These are phyloP conservation scores for Lacerta bilineata DNA, from an alignment of 2,797 vertebrate genomes.

Conservation along the genomic window DNA sequence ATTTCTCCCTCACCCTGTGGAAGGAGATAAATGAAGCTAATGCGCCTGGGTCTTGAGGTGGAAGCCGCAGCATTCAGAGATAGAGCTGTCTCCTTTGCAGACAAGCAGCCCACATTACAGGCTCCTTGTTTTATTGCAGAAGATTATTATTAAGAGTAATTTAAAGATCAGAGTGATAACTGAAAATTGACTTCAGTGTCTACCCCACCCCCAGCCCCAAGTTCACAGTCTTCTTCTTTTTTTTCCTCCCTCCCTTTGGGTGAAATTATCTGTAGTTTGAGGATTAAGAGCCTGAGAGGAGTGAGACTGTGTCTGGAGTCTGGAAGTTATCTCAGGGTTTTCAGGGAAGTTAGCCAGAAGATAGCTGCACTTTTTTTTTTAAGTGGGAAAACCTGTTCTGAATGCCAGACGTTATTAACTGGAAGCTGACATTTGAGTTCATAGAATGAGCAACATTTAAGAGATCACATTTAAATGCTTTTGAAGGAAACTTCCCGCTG, in stretches of 20 bases:
- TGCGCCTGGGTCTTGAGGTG: conserved; percentile 48
- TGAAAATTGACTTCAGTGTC: conserved; percentile 59
- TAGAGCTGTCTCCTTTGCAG: conserved; percentile 61
- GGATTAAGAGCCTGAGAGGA: conserved; percentile 50
- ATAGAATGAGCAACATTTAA: conserved; percentile 44
- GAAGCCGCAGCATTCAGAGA: conserved; percentile 59
- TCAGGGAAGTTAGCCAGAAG: conserved; percentile 59
- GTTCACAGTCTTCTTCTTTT: conserved; percentile 55
- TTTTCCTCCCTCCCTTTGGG: conserved; percentile 39
- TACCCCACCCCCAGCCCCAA: neutral
- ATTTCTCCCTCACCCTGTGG: conserved; percentile 71
- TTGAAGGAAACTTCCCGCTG: conserved; percentile 57
- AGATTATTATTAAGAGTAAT: conserved; percentile 65
- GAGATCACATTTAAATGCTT: conserved; percentile 52
- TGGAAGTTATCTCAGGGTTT: conserved; percentile 66
- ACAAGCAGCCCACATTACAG: conserved; percentile 50
- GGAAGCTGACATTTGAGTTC: conserved; percentile 58
- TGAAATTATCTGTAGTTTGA: conserved; percentile 57
- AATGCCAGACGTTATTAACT: conserved; percentile 62
- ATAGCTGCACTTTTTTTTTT: conserved; percentile 49
- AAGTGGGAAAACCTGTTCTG: conserved; percentile 67
- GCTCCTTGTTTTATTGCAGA: conserved; percentile 66
- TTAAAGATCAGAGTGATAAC: conserved; percentile 65
- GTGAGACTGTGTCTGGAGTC: conserved; percentile 44
- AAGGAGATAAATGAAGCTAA: conserved; percentile 74